phyloP scores from a whole-genome alignment of 1,140 invertebrate genomes.

The Neodiprion pinetum region DNA sequence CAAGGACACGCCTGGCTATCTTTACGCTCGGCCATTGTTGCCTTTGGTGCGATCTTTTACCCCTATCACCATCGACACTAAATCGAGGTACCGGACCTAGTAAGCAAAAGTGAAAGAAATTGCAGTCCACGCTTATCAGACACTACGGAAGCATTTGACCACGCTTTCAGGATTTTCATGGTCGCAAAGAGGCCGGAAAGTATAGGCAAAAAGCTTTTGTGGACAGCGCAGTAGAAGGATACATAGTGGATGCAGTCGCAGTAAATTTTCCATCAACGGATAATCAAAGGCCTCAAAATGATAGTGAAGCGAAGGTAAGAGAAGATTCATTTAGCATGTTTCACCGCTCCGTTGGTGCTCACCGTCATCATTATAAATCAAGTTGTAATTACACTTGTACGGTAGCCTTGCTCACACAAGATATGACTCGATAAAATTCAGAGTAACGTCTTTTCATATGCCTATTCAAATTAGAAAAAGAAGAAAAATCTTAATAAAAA shows the following conservation, averaged over 20 bases:
- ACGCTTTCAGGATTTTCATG: too few species aligned
- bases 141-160: too few species aligned
- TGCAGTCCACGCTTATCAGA: too few species aligned
- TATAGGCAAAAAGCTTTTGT: too few species aligned
- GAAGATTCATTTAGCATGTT: slow-evolving; percentile 41
- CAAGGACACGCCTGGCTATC: background rate
- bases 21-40: background rate
- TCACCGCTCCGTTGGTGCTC: slow-evolving; percentile 38
- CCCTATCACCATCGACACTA: background rate
- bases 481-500: too few species aligned
- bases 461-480: too few species aligned
- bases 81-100: background rate
- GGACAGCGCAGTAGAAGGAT: too few species aligned
- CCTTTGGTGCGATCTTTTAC: background rate
- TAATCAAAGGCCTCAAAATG: background rate
- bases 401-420: slow-evolving; percentile 20
- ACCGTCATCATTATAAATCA: slow-evolving; percentile 48
- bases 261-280: background rate
- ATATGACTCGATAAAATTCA: too few species aligned
- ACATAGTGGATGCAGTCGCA: too few species aligned
- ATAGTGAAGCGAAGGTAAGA: background rate
- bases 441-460: too few species aligned
- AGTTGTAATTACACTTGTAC: slow-evolving; percentile 45
- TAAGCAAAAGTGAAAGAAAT: background rate
- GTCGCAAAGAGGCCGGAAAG: too few species aligned